Conservation (phyloP, 1,140 invertebrate genomes). For the Chrysopa pallens region DNA sequence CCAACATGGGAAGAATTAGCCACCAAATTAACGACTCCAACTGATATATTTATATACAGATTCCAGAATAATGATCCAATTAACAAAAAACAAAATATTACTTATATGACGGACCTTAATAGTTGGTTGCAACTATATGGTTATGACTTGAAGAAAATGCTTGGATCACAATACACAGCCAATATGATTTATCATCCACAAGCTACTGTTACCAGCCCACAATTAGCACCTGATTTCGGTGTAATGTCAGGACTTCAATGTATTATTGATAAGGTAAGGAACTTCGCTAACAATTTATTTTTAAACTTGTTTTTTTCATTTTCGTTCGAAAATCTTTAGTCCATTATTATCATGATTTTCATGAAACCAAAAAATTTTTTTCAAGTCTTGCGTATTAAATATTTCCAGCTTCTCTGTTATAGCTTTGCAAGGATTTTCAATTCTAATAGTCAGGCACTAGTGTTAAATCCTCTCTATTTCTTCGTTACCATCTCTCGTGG, state of each 20-base stretch:
- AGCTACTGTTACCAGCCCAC: constrained; percentile 54
- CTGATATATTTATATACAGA: constrained; percentile 78
- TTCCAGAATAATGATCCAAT: constrained; percentile 87
- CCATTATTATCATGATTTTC: no score
- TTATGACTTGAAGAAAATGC: constrained; percentile 69
- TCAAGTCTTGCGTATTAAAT: no score
- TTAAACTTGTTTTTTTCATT: no score
- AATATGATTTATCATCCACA: constrained; percentile 58
- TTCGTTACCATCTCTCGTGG: no score
- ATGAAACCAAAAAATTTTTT: no score
- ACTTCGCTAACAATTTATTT: no score
- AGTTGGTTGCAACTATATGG: constrained; percentile 79
- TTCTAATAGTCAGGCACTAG: no score
- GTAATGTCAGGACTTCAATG: constrained; percentile 76
- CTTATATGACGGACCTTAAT: constrained; percentile 66
- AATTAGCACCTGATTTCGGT: constrained; percentile 64
- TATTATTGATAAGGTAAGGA: constrained; percentile 55
- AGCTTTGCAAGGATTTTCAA: no score
- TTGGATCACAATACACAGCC: constrained; percentile 60
- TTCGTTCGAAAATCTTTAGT: no score
- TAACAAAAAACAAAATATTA: constrained; percentile 54
- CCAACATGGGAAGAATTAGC: constrained; percentile 78
- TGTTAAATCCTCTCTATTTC: no score
- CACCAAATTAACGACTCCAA: constrained; percentile 59
- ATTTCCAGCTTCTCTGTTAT: no score